These are phyloP conservation scores for Gobio occitaniae DNA, from an alignment of 2,797 vertebrate genomes.

Conservation along the genomic window DNA sequence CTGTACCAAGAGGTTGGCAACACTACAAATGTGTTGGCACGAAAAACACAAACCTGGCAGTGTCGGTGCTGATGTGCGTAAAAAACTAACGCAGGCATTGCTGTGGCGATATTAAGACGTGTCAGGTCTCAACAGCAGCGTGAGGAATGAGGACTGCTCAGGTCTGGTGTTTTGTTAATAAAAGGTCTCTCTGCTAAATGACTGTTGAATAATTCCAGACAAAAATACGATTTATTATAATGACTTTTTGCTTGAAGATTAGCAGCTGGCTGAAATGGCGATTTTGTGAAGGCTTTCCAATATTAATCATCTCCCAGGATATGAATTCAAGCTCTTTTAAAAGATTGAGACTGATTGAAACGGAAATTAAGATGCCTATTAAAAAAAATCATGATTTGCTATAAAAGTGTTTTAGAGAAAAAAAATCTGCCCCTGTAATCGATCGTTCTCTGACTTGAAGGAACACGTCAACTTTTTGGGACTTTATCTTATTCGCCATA, in stretches of 20 bases:
- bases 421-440: conserved; percentile 46
- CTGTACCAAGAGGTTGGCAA: conserved; percentile 20
- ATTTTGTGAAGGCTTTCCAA: conserved; percentile 2
- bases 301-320: conserved; percentile 59
- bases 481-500: too few relatives aligned
- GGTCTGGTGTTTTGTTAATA: conserved; percentile 15
- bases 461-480: too few relatives aligned
- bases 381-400: conserved; percentile 17
- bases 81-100: conserved; percentile 45
- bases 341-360: neutral
- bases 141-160: conserved; percentile 20
- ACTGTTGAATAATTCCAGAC: neutral
- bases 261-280: conserved; percentile 40
- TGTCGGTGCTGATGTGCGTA: conserved; percentile 13
- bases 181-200: neutral
- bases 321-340: conserved; percentile 64
- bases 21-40: conserved; percentile 31
- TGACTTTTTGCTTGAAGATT: conserved; percentile 13
- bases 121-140: conserved; percentile 1
- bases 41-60: conserved; percentile 31
- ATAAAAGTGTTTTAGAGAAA: conserved; percentile 40
- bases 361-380: conserved; percentile 42
- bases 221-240: conserved; percentile 16
- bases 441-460: conserved; percentile 33
- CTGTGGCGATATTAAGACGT: conserved; percentile 7